These are phyloP conservation scores for Acanthopagrus latus DNA, from an alignment of 2,797 vertebrate species.

Conservation along the genomic window DNA sequence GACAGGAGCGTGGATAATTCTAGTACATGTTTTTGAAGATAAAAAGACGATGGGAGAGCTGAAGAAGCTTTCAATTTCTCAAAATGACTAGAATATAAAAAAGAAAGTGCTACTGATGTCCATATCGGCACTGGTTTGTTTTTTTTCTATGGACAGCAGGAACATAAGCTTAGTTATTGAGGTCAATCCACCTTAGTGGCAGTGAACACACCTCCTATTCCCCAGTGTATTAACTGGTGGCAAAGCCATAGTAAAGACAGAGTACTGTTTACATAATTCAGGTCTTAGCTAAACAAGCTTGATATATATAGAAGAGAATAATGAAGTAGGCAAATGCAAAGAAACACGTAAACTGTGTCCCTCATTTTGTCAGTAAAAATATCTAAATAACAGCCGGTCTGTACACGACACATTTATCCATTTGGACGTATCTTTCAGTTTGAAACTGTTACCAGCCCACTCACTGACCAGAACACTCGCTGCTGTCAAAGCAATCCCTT, in stretches of 20 bases:
- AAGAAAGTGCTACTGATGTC: not conserved
- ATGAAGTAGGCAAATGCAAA: not conserved
- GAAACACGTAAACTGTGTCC: not conserved
- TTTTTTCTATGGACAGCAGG: not conserved
- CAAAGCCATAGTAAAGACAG: not conserved
- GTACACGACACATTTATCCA: constrained; percentile 5
- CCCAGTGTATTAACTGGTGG: constrained; percentile 17
- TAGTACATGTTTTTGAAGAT: not conserved
- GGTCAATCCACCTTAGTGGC: constrained; percentile 68
- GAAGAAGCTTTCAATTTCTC: not conserved
- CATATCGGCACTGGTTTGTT: not conserved
- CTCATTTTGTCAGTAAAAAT: too few species aligned
- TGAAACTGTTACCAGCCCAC: constrained; percentile 28
- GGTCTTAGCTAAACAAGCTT: not conserved
- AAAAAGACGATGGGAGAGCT: not conserved
- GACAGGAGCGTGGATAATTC: not conserved
- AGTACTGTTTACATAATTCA: not conserved
- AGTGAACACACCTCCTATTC: constrained; percentile 56
- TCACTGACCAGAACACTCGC: constrained; percentile 25
- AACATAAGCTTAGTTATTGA: constrained; percentile 49
- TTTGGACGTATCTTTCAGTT: constrained; percentile 15
- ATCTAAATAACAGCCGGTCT: constrained; percentile 8
- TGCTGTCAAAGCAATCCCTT: constrained; percentile 39
- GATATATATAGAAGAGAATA: not conserved
- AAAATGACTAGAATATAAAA: not conserved